Conservation (phyloP, 2,113 vertebrate species). For the Theristicus caerulescens region DNA sequence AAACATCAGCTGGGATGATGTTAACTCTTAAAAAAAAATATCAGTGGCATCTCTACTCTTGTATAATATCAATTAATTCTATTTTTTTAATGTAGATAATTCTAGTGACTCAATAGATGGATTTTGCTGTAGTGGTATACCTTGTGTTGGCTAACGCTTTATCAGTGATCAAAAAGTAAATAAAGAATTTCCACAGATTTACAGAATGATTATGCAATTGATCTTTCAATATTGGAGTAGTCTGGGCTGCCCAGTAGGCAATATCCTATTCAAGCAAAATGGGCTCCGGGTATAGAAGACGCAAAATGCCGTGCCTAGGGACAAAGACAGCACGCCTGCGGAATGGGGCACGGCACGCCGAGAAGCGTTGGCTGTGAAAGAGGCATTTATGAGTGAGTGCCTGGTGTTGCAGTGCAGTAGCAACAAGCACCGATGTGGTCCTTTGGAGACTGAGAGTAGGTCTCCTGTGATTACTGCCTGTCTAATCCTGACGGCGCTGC, state of each 20-base stretch:
- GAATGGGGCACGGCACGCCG: fast-evolving
- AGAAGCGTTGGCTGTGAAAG: neutral
- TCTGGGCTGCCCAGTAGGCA: neutral
- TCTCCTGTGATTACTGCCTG: neutral
- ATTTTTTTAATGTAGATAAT: neutral
- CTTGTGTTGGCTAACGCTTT: neutral
- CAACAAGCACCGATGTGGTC: neutral
- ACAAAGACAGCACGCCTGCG: neutral
- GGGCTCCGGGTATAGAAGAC: neutral
- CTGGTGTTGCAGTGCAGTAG: neutral
- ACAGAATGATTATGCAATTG: neutral
- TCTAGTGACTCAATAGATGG: neutral
- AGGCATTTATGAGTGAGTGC: neutral
- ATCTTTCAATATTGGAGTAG: neutral
- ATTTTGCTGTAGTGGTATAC: neutral
- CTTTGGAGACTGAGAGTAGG: neutral
- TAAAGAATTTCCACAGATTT: neutral
- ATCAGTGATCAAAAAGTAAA: neutral
- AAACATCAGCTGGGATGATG: neutral
- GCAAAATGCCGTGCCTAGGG: neutral
- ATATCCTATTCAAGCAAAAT: neutral
- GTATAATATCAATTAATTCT: neutral
- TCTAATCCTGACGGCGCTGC: neutral
- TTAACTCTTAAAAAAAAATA: neutral
- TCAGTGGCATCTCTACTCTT: neutral